Evolutionary conservation across 2,888 invertebrate species (phyloP).

Genomic region (Hedychridium roseum): DNA sequence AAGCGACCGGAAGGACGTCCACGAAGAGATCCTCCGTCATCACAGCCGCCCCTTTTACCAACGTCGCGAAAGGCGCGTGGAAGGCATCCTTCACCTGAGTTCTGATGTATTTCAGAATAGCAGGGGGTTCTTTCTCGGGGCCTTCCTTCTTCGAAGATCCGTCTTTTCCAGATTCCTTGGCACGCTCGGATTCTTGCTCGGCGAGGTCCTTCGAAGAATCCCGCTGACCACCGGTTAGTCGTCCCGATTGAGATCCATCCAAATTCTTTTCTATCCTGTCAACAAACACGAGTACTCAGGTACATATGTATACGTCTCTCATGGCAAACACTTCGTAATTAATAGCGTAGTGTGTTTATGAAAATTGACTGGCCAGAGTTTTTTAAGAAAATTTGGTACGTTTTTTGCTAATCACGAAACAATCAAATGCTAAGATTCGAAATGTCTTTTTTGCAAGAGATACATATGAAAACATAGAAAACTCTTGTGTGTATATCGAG

Average conservation of each 20-base stretch:
- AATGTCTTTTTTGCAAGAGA: no score
- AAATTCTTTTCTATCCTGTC: constrained; percentile 66
- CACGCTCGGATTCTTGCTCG: constrained; percentile 65
- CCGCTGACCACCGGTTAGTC: constrained; percentile 61
- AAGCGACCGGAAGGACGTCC: constrained; percentile 90
- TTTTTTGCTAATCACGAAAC: no score
- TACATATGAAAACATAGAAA: no score
- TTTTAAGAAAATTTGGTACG: no score
- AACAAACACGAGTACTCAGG: not conserved
- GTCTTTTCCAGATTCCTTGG: no score
- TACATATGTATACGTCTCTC: no score
- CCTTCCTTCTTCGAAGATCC: constrained; percentile 52
- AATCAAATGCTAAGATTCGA: no score
- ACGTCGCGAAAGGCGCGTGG: constrained; percentile 85
- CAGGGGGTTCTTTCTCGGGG: constrained; percentile 69
- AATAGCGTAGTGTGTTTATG: no score
- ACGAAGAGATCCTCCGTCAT: constrained; percentile 87
- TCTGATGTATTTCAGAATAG: constrained; percentile 82
- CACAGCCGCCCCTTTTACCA: constrained; percentile 90
- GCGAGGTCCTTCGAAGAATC: constrained; percentile 67
- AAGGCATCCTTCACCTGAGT: constrained; percentile 87
- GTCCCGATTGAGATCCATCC: constrained; percentile 66
- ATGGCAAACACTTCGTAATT: no score
- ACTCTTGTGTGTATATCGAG: no score
- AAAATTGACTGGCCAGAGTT: no score